Conservation (phyloP, 2,888 invertebrate species). For the Azorinus chamasolen region DNA sequence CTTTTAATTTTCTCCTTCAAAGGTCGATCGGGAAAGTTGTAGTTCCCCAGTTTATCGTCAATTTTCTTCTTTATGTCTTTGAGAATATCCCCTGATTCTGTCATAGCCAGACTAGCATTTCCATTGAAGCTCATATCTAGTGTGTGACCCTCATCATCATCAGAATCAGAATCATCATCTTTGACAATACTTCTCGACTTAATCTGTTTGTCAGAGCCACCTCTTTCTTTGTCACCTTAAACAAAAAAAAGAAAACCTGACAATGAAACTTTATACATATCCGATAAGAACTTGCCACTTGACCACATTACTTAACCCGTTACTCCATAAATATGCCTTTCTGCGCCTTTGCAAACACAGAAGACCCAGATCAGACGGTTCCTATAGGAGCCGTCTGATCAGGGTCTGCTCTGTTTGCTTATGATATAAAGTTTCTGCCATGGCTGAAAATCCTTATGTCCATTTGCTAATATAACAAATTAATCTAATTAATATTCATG, state of each 20-base stretch:
- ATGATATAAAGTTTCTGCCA: too few relatives aligned
- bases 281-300: too few relatives aligned
- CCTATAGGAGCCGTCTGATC: too few relatives aligned
- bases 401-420: too few relatives aligned
- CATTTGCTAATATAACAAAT: too few relatives aligned
- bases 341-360: too few relatives aligned
- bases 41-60: constrained; percentile 57
- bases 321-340: too few relatives aligned
- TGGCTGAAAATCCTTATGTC: too few relatives aligned
- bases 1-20: constrained; percentile 43
- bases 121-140: constrained; percentile 20
- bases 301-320: too few relatives aligned
- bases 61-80: constrained; percentile 62
- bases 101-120: constrained; percentile 33
- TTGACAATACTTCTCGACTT: constrained; percentile 52
- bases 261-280: background rate
- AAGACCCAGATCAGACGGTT: too few relatives aligned
- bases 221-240: constrained; percentile 27
- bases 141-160: constrained; percentile 38
- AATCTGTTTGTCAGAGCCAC: constrained; percentile 36
- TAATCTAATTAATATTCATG: too few relatives aligned
- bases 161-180: constrained; percentile 41
- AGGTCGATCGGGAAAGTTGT: constrained; percentile 58
- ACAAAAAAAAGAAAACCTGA: background rate
- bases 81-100: constrained; percentile 43